These are phyloP conservation scores for Agonopterix subpropinquella DNA, from an alignment of 2,888 invertebrate species.

Conservation along the genomic window DNA sequence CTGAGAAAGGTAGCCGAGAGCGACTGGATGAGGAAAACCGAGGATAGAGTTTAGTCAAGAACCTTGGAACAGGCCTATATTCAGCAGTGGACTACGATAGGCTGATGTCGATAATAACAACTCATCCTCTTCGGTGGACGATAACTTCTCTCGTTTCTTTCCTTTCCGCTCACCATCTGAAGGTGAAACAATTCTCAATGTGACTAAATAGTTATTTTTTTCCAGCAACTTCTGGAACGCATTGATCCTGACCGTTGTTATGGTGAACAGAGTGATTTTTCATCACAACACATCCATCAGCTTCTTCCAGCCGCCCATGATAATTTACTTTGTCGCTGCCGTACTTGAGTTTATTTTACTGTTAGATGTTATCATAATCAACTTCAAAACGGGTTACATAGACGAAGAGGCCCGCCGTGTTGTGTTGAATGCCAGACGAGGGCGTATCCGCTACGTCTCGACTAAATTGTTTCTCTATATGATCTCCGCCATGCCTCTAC, in stretches of 20 bases:
- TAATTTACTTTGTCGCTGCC: constrained; percentile 14
- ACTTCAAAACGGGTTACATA: constrained; percentile 22
- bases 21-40: too few species aligned
- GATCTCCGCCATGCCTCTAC: constrained; percentile 24
- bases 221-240: constrained; percentile 28
- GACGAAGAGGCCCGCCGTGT: constrained; percentile 16
- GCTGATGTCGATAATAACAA: too few species aligned
- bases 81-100: too few species aligned
- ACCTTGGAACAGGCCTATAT: too few species aligned
- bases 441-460: constrained; percentile 21
- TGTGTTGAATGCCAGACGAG: constrained; percentile 15
- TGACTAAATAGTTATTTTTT: constrained; percentile 2
- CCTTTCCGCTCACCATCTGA: too few species aligned
- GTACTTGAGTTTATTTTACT: constrained; percentile 19
- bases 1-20: too few species aligned
- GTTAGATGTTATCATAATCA: constrained; percentile 20
- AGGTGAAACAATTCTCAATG: too few species aligned
- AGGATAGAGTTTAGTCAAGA: too few species aligned
- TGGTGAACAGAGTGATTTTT: constrained; percentile 17
- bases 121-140: too few species aligned
- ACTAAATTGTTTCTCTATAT: constrained; percentile 27
- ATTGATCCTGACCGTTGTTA: constrained; percentile 14
- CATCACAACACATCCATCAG: constrained; percentile 20
- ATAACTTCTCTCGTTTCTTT: too few species aligned
- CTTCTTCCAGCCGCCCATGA: constrained; percentile 7